Percentiles rank a stretch among this genome's conserved stretches.
phyloP scores from a whole-genome alignment of 2,888 invertebrate species.

The Drosophila antonietae region DNA sequence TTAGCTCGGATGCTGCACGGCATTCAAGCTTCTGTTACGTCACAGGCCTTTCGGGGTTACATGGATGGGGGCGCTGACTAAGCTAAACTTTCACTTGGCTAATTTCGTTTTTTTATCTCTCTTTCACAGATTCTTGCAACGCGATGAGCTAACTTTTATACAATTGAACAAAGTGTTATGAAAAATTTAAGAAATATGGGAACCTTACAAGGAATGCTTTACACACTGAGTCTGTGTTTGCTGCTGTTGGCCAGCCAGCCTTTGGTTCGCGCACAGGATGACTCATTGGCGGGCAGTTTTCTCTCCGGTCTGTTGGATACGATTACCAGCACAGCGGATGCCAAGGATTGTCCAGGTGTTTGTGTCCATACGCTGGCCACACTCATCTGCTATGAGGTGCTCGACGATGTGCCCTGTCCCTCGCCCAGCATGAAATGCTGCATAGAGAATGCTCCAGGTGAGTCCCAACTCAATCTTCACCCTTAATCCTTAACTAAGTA shows the following conservation, averaged over 20 bases:
- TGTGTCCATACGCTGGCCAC: slow-evolving; percentile 95
- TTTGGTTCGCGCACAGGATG: slow-evolving; percentile 86
- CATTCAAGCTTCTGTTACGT: slow-evolving; percentile 51
- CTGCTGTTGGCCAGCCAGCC: slow-evolving; percentile 38
- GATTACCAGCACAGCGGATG: slow-evolving; percentile 93
- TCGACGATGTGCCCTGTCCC: slow-evolving; percentile 92
- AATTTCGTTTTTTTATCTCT: slow-evolving; percentile 18
- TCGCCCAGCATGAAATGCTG: slow-evolving; percentile 93
- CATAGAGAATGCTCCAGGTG: slow-evolving; percentile 89
- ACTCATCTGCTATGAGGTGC: slow-evolving; percentile 93
- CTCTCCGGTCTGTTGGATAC: slow-evolving; percentile 93
- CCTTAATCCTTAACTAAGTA: neutral
- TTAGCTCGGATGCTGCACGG: slow-evolving; percentile 11
- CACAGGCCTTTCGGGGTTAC: slow-evolving; percentile 51
- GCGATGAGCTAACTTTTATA: slow-evolving; percentile 47
- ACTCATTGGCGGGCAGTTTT: slow-evolving; percentile 92
- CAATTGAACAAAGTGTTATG: slow-evolving; percentile 23
- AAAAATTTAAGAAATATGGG: slow-evolving; percentile 21
- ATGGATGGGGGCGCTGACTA: slow-evolving; percentile 32
- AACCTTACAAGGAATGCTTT: slow-evolving; percentile 18
- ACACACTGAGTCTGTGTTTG: slow-evolving; percentile 29
- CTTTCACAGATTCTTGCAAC: slow-evolving; percentile 52
- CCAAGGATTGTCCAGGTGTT: slow-evolving; percentile 94
- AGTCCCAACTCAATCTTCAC: neutral
- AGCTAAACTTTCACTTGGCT: slow-evolving; percentile 48